Conservation (phyloP, 2,113 vertebrate genomes). For the Tetrax tetrax region DNA sequence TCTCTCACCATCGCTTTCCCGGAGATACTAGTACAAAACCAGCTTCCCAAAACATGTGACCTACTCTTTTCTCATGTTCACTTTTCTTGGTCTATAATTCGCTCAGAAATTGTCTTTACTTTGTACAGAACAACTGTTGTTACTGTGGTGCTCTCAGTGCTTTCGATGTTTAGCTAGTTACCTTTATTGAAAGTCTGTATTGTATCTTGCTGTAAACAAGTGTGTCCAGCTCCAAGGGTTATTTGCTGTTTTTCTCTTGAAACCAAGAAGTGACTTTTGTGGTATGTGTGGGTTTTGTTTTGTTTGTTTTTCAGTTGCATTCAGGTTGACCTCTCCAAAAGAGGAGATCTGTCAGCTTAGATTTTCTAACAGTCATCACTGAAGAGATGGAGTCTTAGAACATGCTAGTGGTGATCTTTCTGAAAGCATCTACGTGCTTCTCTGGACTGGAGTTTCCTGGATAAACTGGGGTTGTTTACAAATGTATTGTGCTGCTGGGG, state of each 20-base stretch:
- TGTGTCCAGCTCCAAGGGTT: not conserved
- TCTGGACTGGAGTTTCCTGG: not conserved
- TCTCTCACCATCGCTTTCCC: not conserved
- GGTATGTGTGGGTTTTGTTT: not conserved
- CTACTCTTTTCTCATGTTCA: not conserved
- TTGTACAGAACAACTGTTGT: not conserved
- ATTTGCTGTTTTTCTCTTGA: not conserved
- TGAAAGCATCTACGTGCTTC: not conserved
- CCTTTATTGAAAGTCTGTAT: not conserved
- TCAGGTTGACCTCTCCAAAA: slow-evolving; percentile 14
- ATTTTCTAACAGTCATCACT: not conserved
- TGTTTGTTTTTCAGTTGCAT: not conserved
- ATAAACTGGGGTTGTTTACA: not conserved
- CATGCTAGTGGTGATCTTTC: not conserved
- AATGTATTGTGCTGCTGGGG: not conserved
- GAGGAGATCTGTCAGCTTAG: not conserved
- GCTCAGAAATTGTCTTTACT: not conserved
- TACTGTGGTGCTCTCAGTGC: not conserved
- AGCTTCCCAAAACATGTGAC: not conserved
- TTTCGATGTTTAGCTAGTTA: slow-evolving; percentile 2
- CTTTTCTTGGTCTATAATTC: not conserved
- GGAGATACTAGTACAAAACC: not conserved
- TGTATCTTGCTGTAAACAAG: not conserved
- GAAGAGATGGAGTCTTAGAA: not conserved
- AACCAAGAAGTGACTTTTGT: not conserved